Evolutionary conservation across 1,140 invertebrate genomes (phyloP), one percentile per base, ranked within the genome.

Genomic region (Cheumatopsyche charites): DNA sequence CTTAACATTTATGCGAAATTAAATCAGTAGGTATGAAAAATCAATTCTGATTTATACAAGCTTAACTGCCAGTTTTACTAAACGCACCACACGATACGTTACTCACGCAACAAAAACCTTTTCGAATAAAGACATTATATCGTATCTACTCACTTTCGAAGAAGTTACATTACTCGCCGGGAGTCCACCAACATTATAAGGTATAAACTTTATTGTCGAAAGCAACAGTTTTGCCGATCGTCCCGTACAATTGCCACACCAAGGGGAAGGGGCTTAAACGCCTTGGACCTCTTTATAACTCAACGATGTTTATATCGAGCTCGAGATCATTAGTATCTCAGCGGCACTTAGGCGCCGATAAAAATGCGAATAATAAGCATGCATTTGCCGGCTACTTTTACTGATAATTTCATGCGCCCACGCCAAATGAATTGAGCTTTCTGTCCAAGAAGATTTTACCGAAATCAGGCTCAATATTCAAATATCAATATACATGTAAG

Each of bases 381-480:
- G 55, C 55, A 23, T 58, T 58, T 58, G 55, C 17, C 26, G 26
- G 62, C 62, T 63, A 63, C 62, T 63, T 63, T 63, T 66, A 26
- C 42, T 43, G 25, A 66, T 66, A 66, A 66, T 47, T 66, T 66
- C 19, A 6, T 42, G 19, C 43, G 21, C 63, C 63, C 19, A 66
- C 63, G 41, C 23, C 15, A 36, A 36, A 36, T 4, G 9, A 3
- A 9, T 36, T 4, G 9, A 9, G 29, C 29, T 36, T 36, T 4
- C 29, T 3, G 9, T 4, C 9, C 3, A 9, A 36, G 3, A 36
- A 9, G 29, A 36, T 36, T 3, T 36, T 36, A 9, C 9, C 29
- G 9, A 36, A 36, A 4, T 3, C 3, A 4, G 29, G 29, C 29
- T 36, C 29, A 23, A 61, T 36, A 36, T 36, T 3, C 29, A 36